These are phyloP conservation scores for Stenodera caucasica DNA, from an alignment of 2,888 invertebrate genomes.

Conservation along the genomic window DNA sequence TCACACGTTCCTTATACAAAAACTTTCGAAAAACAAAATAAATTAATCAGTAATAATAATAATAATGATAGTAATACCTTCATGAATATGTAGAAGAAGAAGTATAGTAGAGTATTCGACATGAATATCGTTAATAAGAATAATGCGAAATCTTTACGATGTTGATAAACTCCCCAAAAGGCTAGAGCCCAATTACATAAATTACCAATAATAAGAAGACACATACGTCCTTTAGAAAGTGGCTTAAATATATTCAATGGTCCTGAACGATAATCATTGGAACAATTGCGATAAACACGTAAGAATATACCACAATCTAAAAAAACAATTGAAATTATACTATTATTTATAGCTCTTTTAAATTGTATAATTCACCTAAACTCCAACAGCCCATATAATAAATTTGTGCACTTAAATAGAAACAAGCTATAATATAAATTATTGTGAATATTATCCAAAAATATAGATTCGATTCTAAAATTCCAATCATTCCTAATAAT, in stretches of 20 bases:
- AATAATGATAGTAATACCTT: slow-evolving; percentile 61
- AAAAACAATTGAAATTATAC: no score
- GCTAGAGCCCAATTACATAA: slow-evolving; percentile 68
- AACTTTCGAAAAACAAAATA: slow-evolving; percentile 53
- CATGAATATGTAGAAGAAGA: slow-evolving; percentile 79
- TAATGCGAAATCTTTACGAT: slow-evolving; percentile 75
- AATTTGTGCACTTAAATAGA: slow-evolving; percentile 70
- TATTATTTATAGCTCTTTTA: no score
- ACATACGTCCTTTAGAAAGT: slow-evolving; percentile 59
- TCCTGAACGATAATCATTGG: slow-evolving; percentile 55
- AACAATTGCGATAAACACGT: slow-evolving; percentile 42
- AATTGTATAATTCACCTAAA: slow-evolving; percentile 63
- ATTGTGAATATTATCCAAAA: slow-evolving; percentile 77
- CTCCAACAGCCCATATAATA: slow-evolving; percentile 76
- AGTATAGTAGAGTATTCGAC: slow-evolving; percentile 80
- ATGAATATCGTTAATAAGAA: slow-evolving; percentile 79
- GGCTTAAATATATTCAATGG: slow-evolving; percentile 54
- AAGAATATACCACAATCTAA: slow-evolving; percentile 43
- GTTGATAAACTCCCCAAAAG: slow-evolving; percentile 64
- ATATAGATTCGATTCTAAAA: slow-evolving; percentile 63
- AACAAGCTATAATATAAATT: slow-evolving; percentile 66
- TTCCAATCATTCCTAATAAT: slow-evolving; percentile 69
- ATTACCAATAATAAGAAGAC: slow-evolving; percentile 64
- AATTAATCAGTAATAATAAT: background rate
- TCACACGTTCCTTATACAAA: slow-evolving; percentile 66